Percentiles rank a stretch among this genome's conserved stretches.
Conservation (phyloP, 2,797 vertebrate species). For the Austrolebias charrua region DNA sequence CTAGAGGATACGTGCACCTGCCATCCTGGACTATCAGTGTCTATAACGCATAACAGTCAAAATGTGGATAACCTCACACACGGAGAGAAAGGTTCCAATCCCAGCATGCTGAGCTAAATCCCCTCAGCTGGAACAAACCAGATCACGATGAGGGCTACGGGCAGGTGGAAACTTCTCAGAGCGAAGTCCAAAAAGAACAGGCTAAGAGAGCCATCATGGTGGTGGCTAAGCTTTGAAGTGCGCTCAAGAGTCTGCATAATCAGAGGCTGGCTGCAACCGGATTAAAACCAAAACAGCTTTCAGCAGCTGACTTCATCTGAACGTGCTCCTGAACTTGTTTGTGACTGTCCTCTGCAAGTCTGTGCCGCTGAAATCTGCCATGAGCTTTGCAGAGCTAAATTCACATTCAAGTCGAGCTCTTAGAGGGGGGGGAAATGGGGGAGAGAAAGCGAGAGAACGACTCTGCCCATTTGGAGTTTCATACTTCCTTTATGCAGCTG, state of each 20-base stretch:
- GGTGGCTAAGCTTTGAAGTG: slow-evolving; percentile 69
- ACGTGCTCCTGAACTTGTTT: slow-evolving; percentile 65
- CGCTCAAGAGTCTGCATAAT: slow-evolving; percentile 63
- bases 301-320: slow-evolving; percentile 58
- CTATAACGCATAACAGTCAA: slow-evolving; percentile 59
- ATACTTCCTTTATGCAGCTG: slow-evolving; percentile 44
- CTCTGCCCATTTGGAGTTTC: slow-evolving; percentile 42
- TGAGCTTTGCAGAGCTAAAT: slow-evolving; percentile 60
- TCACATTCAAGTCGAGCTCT: slow-evolving; percentile 62
- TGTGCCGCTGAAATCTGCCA: slow-evolving; percentile 43
- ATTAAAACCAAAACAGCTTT: slow-evolving; percentile 73
- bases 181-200: slow-evolving; percentile 62
- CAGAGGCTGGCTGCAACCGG: slow-evolving; percentile 56
- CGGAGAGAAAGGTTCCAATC: slow-evolving; percentile 55
- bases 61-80: slow-evolving; percentile 72
- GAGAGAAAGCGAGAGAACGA: not conserved
- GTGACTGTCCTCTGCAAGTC: slow-evolving; percentile 37
- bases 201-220: slow-evolving; percentile 57
- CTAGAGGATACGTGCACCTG: slow-evolving; percentile 45
- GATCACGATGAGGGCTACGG: slow-evolving; percentile 51
- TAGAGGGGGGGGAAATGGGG: slow-evolving; percentile 18
- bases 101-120: slow-evolving; percentile 62
- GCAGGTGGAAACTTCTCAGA: slow-evolving; percentile 66
- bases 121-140: slow-evolving; percentile 71
- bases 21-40: slow-evolving; percentile 43